Evolutionary conservation across 2,888 invertebrate species (phyloP), one percentile per base, ranked within the genome.

Genomic region (Osmoderma eremita): DNA sequence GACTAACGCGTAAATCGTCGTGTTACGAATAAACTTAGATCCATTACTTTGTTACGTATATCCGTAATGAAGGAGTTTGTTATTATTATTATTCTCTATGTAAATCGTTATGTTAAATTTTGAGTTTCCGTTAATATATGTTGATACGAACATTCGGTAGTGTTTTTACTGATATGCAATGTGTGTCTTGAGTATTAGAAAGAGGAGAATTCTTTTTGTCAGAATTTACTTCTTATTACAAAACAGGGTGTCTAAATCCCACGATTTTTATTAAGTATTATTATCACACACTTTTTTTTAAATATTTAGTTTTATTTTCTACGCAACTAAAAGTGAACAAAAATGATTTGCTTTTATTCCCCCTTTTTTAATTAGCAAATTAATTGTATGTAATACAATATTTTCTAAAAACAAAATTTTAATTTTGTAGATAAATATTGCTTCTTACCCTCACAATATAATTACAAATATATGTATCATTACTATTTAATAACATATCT

Each of bases 151-250:
- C n/a, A n/a, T n/a, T 53, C 58, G 58, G 58, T 61, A 61, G 58
- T 61, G 56, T 56, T 56, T n/a, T 56, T 56, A 42, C 56, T 56
- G 58, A 61, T 48, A 45, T 61, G 38, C 18, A 38, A 38, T 38
- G 45, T 61, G 58, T 61, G 58, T 48, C 45, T 61, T 42, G 58
- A 58, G 58, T 61, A 61, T 61, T 61, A 61, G 58, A 61, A 61
- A 61, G 58, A 61, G 45, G 58, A 61, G 58, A 61, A 45, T 61
- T 61, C 58, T 48, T 61, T 61, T 61, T 61, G 58, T 61, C 58
- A 61, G 58, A 61, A 61, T 61, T 61, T 61, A 61, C 58, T 61
- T 61, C 58, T 61, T 61, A 30, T 30, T 30, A 24, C 42, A 12
- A 45, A 61, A 61, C 58, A 61, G 58, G 58, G 58, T 61, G 58